These are phyloP conservation scores for Passerina amoena DNA, from an alignment of 2,113 vertebrate genomes.

Conservation along the genomic window DNA sequence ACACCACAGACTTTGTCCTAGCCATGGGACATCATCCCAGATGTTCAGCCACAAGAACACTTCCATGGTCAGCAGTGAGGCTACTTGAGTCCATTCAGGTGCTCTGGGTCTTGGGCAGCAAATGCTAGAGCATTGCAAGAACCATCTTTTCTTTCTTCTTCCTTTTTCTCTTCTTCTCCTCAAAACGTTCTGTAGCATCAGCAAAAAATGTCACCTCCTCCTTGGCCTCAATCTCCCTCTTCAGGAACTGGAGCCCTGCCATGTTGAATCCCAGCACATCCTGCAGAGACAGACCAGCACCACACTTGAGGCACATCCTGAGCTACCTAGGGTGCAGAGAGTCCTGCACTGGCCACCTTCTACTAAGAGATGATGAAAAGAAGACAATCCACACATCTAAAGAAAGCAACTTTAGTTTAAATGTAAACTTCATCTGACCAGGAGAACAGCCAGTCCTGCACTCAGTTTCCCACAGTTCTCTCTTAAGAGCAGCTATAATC, in stretches of 20 bases:
- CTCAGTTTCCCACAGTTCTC: not conserved
- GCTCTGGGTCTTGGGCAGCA: not conserved
- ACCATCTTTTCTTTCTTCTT: constrained; percentile 88
- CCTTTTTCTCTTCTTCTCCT: constrained; percentile 87
- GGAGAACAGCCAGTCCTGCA: not conserved
- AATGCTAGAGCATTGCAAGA: constrained; percentile 81
- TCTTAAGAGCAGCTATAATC: not conserved
- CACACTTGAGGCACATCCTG: not conserved
- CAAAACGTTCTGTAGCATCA: constrained; percentile 86
- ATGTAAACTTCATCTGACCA: not conserved
- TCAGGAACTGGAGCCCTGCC: constrained; percentile 90
- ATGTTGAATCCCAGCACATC: constrained; percentile 93
- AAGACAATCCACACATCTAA: not conserved
- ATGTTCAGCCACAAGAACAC: not conserved
- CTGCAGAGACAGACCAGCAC: constrained; percentile 65
- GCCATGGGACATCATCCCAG: not conserved
- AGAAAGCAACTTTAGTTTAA: not conserved
- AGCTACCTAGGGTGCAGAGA: not conserved
- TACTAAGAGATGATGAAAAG: not conserved
- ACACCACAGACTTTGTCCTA: not conserved
- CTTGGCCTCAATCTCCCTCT: constrained; percentile 89
- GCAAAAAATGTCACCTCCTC: constrained; percentile 95
- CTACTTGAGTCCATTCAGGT: not conserved
- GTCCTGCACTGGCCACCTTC: not conserved
- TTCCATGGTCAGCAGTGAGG: not conserved